Evolutionary conservation across 2,797 vertebrate species (phyloP).

Genomic region (Rostrhamus sociabilis): DNA sequence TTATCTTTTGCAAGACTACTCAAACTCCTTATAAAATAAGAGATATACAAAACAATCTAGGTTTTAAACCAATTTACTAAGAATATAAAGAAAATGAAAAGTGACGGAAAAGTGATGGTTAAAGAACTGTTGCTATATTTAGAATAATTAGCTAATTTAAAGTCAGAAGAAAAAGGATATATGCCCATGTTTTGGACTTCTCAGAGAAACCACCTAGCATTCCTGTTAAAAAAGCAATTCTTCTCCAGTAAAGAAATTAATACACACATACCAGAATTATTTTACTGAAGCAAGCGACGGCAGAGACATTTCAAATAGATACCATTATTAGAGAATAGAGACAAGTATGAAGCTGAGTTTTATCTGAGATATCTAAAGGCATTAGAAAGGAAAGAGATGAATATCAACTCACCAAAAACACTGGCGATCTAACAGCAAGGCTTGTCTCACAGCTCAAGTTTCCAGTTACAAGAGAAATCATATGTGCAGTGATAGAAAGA

Average conservation of each 20-base stretch:
- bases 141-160: background rate
- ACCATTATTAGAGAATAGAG: background rate
- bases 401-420: slow-evolving; percentile 61
- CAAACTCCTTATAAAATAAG: background rate
- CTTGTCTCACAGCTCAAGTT: slow-evolving; percentile 26
- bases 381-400: slow-evolving; percentile 17
- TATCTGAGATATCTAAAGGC: background rate
- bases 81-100: background rate
- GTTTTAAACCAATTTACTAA: background rate
- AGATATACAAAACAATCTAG: background rate
- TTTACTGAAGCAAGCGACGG: background rate
- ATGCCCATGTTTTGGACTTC: background rate
- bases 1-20: background rate
- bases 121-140: background rate
- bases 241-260: background rate
- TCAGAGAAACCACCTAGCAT: background rate
- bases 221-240: background rate
- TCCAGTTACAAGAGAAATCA: slow-evolving; percentile 41
- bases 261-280: background rate
- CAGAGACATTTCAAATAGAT: background rate
- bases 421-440: slow-evolving; percentile 1
- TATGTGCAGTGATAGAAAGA: background rate
- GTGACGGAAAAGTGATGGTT: background rate
- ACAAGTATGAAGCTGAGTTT: background rate
- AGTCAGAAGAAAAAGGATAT: background rate